Evolutionary conservation across 2,888 invertebrate species (phyloP).

Genomic region (Agapostemon virescens): DNA sequence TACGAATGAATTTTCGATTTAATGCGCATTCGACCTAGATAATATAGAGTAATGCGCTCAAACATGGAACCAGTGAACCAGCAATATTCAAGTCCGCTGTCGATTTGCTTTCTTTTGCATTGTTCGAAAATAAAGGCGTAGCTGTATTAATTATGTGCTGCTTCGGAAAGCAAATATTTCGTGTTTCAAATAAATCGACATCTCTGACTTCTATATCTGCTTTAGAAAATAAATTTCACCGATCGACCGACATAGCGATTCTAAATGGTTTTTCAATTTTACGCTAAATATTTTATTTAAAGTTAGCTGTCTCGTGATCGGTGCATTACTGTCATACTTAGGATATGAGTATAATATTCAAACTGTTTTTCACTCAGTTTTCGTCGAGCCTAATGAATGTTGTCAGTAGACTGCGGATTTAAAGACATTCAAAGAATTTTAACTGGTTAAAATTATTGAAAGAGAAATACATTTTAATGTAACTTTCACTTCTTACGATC

Average conservation of each 20-base stretch:
- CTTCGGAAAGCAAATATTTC: constrained; percentile 26
- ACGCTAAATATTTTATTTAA: no score
- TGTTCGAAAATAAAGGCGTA: background rate
- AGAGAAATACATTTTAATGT: no score
- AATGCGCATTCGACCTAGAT: constrained; percentile 33
- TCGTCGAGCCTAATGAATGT: no score
- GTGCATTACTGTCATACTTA: no score
- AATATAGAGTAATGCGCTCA: background rate
- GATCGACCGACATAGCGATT: background rate
- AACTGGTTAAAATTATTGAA: no score
- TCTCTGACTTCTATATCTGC: background rate
- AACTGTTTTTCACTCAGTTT: no score
- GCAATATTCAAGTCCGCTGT: constrained; percentile 33
- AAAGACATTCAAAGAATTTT: no score
- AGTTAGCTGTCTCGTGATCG: no score
- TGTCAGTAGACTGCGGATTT: no score
- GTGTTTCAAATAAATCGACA: background rate
- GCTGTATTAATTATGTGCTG: background rate
- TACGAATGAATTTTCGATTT: constrained; percentile 57
- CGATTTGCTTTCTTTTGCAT: constrained; percentile 11
- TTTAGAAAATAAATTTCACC: background rate
- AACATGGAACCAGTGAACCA: background rate
- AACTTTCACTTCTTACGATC: no score
- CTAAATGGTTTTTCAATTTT: background rate
- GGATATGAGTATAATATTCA: no score